phyloP scores from a whole-genome alignment of 64 coral and sea anemone species.

The Actinia tenebrosa region DNA sequence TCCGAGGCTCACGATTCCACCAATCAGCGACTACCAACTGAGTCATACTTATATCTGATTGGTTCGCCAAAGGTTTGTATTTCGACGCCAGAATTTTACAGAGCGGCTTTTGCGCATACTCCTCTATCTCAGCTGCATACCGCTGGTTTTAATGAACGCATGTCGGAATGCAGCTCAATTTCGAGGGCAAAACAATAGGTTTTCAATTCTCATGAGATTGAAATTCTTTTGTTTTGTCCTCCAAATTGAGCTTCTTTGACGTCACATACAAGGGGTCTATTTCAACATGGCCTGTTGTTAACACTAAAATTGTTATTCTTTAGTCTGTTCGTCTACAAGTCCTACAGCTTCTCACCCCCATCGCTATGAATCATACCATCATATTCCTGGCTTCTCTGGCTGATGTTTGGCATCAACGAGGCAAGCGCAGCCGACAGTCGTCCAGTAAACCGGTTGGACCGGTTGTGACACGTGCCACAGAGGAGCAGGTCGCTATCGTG shows the following conservation, averaged over 20 bases:
- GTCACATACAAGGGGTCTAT: no score
- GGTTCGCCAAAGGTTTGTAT: constrained; percentile 72
- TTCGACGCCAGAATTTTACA: no score
- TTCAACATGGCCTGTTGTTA: background rate
- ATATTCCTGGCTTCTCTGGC: constrained; percentile 91
- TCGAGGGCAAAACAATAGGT: no score
- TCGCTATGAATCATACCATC: constrained; percentile 93
- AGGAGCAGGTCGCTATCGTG: constrained; percentile 73
- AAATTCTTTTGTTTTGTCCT: no score
- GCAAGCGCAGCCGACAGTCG: constrained; percentile 37
- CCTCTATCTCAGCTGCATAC: no score
- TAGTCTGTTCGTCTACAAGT: constrained; percentile 85
- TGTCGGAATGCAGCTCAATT: no score
- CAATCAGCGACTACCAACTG: constrained; percentile 50
- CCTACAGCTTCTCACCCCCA: constrained; percentile 79
- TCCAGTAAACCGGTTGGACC: constrained; percentile 18
- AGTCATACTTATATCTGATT: constrained; percentile 55
- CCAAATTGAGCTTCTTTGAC: no score
- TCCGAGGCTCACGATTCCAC: constrained; percentile 38
- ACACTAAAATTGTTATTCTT: background rate
- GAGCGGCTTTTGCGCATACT: background rate
- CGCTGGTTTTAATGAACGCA: no score
- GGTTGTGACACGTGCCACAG: constrained; percentile 56
- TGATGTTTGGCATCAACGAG: constrained; percentile 90
- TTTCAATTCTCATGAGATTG: no score